Evolutionary conservation across 2,888 invertebrate genomes (phyloP).

Genomic region (Boloria euphrosyne): DNA sequence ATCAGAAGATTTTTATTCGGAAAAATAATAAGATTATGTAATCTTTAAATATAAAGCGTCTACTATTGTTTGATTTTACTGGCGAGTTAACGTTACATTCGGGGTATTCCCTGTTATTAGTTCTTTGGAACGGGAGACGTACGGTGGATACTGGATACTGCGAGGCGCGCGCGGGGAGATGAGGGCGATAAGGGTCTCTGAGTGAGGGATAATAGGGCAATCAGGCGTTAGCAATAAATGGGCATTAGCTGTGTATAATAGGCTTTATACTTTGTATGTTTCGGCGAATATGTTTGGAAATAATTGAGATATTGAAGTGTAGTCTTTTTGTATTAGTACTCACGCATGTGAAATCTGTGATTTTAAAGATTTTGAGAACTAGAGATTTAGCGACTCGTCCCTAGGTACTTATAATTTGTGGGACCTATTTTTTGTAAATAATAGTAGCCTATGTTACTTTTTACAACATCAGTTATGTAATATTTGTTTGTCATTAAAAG

Average conservation of each 20-base stretch:
- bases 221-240: constrained; percentile 16
- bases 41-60: no score
- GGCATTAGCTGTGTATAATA: constrained; percentile 11
- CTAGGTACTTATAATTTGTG: no score
- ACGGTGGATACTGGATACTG: neutral
- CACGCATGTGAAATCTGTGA: neutral
- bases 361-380: no score
- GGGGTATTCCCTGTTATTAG: constrained; percentile 5
- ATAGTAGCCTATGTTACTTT: no score
- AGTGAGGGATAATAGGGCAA: constrained; percentile 24
- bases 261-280: neutral
- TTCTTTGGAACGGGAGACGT: neutral
- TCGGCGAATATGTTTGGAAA: constrained; percentile 8
- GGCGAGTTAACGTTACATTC: neutral
- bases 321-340: neutral
- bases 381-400: no score
- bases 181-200: constrained; percentile 8
- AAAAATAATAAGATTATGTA: no score
- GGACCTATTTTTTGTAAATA: no score
- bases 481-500: no score
- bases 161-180: neutral
- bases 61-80: neutral
- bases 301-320: neutral
- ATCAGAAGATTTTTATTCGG: no score
- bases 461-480: no score